phyloP scores from a whole-genome alignment of 35 echinoderm and acorn worm species.

The Eucidaris tribuloides region DNA sequence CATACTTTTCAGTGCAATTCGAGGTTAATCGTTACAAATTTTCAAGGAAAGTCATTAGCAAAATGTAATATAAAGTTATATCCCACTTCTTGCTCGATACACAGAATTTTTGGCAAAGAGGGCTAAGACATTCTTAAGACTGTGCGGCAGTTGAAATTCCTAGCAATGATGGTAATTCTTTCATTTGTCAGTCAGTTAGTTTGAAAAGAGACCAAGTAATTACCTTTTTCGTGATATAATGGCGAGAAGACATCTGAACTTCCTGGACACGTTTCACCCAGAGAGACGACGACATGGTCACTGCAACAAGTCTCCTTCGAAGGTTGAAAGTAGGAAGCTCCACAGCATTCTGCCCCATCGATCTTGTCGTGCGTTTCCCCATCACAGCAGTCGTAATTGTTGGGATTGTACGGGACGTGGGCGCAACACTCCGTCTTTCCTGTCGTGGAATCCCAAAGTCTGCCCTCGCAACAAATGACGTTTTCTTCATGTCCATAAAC shows the following conservation, averaged over 20 bases:
- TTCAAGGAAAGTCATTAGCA: no score
- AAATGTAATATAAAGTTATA: no score
- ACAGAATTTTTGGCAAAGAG: background rate
- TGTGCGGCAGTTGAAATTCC: background rate
- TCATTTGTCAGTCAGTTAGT: background rate
- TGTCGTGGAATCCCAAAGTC: background rate
- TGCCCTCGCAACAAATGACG: background rate
- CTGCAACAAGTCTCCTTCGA: background rate
- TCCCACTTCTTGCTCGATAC: no score
- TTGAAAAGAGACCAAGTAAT: background rate
- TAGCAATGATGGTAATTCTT: background rate
- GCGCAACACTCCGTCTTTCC: slow-evolving; percentile 4
- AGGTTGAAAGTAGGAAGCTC: background rate
- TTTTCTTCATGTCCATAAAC: background rate
- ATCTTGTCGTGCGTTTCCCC: background rate
- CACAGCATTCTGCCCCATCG: slow-evolving; percentile 12
- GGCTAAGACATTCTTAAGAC: background rate
- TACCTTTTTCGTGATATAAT: background rate
- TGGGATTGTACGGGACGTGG: background rate
- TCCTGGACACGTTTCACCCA: background rate
- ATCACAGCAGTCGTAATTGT: background rate
- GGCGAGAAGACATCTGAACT: background rate
- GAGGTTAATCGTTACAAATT: no score
- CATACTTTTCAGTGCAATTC: no score
- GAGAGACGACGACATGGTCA: background rate